These are phyloP conservation scores for Eutrigla gurnardus DNA, from an alignment of 2,797 vertebrate genomes.

Conservation along the genomic window DNA sequence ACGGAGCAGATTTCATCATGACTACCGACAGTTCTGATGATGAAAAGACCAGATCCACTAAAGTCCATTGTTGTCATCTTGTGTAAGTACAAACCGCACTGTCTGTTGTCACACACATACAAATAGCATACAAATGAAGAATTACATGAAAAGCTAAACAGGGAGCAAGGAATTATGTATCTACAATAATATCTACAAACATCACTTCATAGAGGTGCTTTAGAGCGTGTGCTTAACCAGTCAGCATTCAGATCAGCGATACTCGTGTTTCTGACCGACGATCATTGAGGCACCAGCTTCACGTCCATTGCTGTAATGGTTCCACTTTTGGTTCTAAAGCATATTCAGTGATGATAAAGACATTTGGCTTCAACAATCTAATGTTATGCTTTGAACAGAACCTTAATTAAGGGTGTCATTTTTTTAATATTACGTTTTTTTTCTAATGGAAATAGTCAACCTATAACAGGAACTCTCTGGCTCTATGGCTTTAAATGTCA, in stretches of 20 bases:
- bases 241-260: neutral
- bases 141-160: slow-evolving; percentile 6
- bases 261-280: neutral
- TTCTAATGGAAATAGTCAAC: slow-evolving; percentile 2
- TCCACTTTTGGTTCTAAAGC: slow-evolving; percentile 15
- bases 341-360: neutral
- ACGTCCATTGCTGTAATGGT: neutral
- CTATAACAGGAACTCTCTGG: slow-evolving; percentile 4
- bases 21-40: neutral
- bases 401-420: neutral
- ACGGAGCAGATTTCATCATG: slow-evolving; percentile 16
- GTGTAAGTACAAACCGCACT: slow-evolving; percentile 4
- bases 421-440: neutral
- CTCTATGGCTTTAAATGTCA: neutral
- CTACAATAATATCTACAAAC: slow-evolving; percentile 7
- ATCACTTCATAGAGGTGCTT: neutral
- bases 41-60: neutral
- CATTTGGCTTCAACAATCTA: slow-evolving; percentile 1
- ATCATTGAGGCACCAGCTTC: slow-evolving; percentile 4
- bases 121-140: neutral
- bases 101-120: neutral
- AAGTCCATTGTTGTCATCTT: neutral
- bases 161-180: neutral
- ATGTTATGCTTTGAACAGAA: slow-evolving; percentile 1
- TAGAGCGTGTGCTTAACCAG: neutral